Conservation (phyloP, 1,140 invertebrate species). For the Linepithema humile region DNA sequence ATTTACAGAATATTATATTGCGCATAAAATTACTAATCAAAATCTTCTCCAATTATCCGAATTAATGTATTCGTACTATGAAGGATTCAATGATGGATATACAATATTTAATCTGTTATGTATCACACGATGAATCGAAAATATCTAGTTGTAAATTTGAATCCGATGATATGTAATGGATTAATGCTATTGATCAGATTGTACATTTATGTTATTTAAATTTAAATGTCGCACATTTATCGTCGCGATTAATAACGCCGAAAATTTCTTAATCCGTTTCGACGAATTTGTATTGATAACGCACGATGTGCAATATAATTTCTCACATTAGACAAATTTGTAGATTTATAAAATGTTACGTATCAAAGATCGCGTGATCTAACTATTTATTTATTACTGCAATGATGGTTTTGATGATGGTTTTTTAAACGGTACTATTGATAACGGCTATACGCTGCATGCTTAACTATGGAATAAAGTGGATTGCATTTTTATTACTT, state of each 20-base stretch:
- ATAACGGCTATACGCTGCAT: neutral
- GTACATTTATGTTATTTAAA: too few species aligned
- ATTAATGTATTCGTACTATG: slow-evolving; percentile 11
- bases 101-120: slow-evolving; percentile 4
- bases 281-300: slow-evolving; percentile 40
- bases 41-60: neutral
- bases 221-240: neutral
- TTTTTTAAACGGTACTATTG: neutral
- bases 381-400: slow-evolving; percentile 24
- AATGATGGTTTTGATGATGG: neutral
- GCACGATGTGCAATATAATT: slow-evolving; percentile 16
- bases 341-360: slow-evolving; percentile 9
- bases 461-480: neutral
- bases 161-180: neutral
- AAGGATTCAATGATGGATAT: slow-evolving; percentile 21
- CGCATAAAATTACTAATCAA: neutral
- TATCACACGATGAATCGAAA: neutral
- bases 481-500: neutral
- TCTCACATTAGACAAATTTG: slow-evolving; percentile 3
- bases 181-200: neutral
- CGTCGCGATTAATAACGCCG: neutral
- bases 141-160: neutral
- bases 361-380: neutral
- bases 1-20: neutral
- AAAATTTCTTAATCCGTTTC: slow-evolving; percentile 17